Percentiles rank a stretch among this genome's conserved stretches.
phyloP scores from a whole-genome alignment of 2,797 vertebrate species.

The Ispidina lecontei region DNA sequence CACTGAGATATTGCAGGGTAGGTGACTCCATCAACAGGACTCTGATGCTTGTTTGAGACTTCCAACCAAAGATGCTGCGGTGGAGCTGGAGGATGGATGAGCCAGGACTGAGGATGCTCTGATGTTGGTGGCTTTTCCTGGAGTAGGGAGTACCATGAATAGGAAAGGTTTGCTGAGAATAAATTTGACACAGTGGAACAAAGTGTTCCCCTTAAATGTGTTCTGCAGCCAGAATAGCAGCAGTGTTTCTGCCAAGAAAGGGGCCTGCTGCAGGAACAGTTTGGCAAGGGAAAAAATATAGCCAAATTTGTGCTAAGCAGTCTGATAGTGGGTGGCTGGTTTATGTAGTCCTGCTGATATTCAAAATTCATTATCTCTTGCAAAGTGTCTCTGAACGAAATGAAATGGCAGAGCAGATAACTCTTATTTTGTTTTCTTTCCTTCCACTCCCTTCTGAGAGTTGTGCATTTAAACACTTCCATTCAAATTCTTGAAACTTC shows the following conservation, averaged over 20 bases:
- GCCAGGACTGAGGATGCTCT: not conserved
- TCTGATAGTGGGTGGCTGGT: constrained; percentile 42
- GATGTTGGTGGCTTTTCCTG: not conserved
- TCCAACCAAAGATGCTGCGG: not conserved
- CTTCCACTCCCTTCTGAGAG: not conserved
- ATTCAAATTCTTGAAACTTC: not conserved
- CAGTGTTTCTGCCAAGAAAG: not conserved
- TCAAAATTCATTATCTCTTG: not conserved
- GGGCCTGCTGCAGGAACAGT: constrained; percentile 40
- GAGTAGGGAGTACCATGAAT: not conserved
- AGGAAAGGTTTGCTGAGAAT: not conserved
- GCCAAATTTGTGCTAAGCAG: constrained; percentile 24
- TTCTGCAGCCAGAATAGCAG: constrained; percentile 20
- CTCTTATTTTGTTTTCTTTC: not conserved
- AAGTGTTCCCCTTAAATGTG: constrained; percentile 35
- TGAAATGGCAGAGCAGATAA: not conserved
- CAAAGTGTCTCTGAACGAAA: not conserved
- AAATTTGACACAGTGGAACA: not conserved
- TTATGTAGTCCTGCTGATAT: not conserved
- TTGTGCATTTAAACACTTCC: not conserved
- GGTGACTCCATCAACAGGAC: not conserved
- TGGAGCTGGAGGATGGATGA: not conserved
- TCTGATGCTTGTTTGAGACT: not conserved
- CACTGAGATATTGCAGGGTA: not conserved
- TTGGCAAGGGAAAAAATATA: not conserved